A percentile compares a stretch with the other conserved stretches of the same genome.
These are phyloP conservation scores for Empidonax alnorum DNA, from an alignment of 2,113 vertebrate species.

Conservation along the genomic window DNA sequence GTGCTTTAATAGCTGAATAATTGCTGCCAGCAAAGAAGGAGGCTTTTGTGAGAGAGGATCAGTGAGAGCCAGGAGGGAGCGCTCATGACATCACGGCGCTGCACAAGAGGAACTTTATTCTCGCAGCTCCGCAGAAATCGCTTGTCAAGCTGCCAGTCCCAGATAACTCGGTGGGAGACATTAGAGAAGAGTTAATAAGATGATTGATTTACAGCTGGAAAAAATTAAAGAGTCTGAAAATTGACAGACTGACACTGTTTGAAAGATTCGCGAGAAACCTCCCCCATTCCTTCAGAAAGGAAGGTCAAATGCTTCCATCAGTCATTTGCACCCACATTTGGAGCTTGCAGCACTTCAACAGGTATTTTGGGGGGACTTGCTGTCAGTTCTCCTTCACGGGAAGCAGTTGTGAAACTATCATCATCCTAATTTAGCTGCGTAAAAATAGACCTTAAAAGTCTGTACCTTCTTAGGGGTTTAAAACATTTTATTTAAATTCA, in stretches of 20 bases:
- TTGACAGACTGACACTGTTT: constrained; percentile 55
- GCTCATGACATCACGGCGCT: constrained; percentile 83
- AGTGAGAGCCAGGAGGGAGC: constrained; percentile 73
- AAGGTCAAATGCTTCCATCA: constrained; percentile 26
- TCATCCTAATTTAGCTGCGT: background rate
- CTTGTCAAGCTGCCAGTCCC: constrained; percentile 71
- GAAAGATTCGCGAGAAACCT: background rate
- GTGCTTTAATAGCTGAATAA: constrained; percentile 80
- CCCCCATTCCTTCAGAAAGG: background rate
- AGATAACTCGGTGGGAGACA: constrained; percentile 70
- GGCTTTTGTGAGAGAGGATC: constrained; percentile 75
- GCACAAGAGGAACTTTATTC: constrained; percentile 87
- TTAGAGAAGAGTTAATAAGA: constrained; percentile 75
- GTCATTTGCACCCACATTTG: background rate
- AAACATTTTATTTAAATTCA: constrained; percentile 2
- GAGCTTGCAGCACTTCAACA: background rate
- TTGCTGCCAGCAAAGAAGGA: constrained; percentile 76
- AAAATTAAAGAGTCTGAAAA: constrained; percentile 71
- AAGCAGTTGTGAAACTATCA: background rate
- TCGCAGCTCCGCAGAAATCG: constrained; percentile 55
- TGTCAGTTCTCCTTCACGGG: background rate
- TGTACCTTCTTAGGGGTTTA: background rate
- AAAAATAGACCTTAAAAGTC: constrained; percentile 6
- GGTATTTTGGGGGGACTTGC: background rate
- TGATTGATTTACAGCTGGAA: constrained; percentile 84